Base-by-base conservation (phyloP, 2,888 invertebrate species). In the Thalpophila matura region DNA sequence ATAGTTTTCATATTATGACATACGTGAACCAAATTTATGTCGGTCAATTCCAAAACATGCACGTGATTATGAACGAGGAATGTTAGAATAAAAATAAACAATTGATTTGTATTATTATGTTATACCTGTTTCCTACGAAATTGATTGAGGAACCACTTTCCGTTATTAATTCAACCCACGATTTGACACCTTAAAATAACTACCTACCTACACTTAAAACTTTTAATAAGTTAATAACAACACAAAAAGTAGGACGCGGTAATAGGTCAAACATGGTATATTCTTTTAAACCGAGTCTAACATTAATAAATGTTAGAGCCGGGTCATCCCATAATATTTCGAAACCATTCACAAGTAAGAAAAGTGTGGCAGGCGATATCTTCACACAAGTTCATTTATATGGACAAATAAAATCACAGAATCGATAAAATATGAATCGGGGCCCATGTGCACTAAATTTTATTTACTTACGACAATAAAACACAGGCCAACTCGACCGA, bases 391-490 rank as follows among this genome's bases (percentile, higher is more conserved):
- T 20, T 16, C 31, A 38, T 20, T 18, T 45, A 45, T 38, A 50
- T 43, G 20, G 22, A 33, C 42, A 40, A 58, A 71, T 74, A 74
- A 74, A 70, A 58, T 70, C 42, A 37, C 18, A 5, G 55, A 68
- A 73, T 60, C 66, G 27, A 77, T 74, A 62, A 70, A 74, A 74
- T 77, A 70, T 70, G 60, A 74, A 63, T 66, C n/a, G 49, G 18
- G 40, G 26, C 65, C 51, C 62, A 77, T 69, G 55, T 73, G 77
- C 60, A 74, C 49, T 46, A 77, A 73, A 73, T 62, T 76, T 77
- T 65, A 77, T 76, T 70, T 58, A 76, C 77, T 63, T 70, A 70
- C 53, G 62, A 59, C 70, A 24, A 74, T 74, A 76, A 77, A 76
- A 66, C 60, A 74, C 77, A 77, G 66, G 50, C 57, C 55, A 54